phyloP scores from a whole-genome alignment of 2,797 vertebrate genomes.

The Gila robusta region DNA sequence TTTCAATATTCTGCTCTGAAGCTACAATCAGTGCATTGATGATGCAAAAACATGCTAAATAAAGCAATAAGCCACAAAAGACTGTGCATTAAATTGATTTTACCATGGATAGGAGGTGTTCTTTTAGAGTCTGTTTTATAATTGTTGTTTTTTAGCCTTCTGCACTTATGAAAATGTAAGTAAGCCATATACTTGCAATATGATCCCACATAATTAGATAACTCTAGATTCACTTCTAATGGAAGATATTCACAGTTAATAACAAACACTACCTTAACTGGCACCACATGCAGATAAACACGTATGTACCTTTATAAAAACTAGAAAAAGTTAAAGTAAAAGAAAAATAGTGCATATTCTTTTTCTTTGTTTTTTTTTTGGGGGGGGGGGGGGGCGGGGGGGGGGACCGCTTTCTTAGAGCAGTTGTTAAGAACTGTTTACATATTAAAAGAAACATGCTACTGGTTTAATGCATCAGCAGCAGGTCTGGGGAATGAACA shows the following conservation, averaged over 20 bases:
- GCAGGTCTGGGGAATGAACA: conserved; percentile 58
- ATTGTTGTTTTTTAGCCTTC: neutral
- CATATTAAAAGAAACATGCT: conserved; percentile 66
- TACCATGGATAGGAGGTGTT: neutral
- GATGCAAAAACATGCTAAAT: neutral
- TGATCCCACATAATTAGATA: neutral
- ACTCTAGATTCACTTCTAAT: neutral
- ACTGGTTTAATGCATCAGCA: conserved; percentile 71
- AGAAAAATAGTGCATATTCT: neutral
- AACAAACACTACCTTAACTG: neutral
- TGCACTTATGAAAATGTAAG: neutral
- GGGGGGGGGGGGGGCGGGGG: no score
- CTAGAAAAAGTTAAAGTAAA: neutral
- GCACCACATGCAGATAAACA: neutral
- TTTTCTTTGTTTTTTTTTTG: no score
- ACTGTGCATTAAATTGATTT: neutral
- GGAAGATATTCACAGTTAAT: neutral
- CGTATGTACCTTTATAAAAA: neutral
- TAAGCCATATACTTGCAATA: neutral
- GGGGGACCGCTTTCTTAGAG: neutral
- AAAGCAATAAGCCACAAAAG: neutral
- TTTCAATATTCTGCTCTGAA: neutral
- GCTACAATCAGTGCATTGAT: neutral
- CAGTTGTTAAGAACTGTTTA: conserved; percentile 51
- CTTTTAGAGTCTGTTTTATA: neutral